These are phyloP conservation scores for Bursaphelenchus okinawaensis DNA, from an alignment of 2,888 invertebrate genomes.

Conservation along the genomic window DNA sequence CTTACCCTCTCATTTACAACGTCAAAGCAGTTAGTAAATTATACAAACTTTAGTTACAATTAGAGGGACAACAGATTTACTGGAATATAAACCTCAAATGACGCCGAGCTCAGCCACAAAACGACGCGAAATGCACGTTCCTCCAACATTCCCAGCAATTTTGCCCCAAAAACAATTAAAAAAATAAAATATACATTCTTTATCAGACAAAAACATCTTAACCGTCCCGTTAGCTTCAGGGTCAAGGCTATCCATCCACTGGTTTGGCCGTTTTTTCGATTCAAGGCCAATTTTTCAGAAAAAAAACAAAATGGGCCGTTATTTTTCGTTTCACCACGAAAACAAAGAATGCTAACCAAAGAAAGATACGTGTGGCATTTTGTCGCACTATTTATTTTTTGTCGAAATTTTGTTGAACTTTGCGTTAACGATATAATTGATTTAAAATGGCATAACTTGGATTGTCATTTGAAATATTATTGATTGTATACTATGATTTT, in stretches of 20 bases:
- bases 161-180: not conserved
- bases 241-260: not conserved
- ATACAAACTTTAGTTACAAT: too few species aligned
- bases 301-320: not conserved
- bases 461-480: not conserved
- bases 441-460: too few species aligned
- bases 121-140: not conserved
- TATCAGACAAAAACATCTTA: not conserved
- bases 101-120: not conserved
- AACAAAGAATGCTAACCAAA: not conserved
- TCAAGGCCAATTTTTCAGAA: not conserved
- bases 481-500: not conserved
- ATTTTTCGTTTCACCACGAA: not conserved
- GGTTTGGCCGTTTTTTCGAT: not conserved
- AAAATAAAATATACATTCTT: not conserved
- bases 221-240: not conserved
- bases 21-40: too few species aligned
- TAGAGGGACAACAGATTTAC: not conserved
- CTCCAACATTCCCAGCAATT: not conserved
- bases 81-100: not conserved
- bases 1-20: too few species aligned
- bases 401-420: not conserved
- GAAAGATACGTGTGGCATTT: not conserved
- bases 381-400: not conserved
- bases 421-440: too few species aligned